A percentile compares a stretch with the other conserved stretches of the same genome.
phyloP scores from a whole-genome alignment of 2,113 vertebrate species.

The Cyprinodon tularosa region DNA sequence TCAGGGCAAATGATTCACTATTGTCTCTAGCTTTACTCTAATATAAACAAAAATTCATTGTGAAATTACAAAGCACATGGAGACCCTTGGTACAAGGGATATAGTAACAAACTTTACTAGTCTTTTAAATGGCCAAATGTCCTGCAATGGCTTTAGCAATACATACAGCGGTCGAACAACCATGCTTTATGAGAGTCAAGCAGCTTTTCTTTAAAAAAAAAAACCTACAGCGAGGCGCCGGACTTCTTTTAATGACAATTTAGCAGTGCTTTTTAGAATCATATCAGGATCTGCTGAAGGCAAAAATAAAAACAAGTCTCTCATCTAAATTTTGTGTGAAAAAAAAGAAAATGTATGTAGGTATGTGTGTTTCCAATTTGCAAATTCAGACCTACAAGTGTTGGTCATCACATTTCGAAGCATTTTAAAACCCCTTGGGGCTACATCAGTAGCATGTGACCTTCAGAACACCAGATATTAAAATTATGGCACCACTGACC shows the following conservation, averaged over 20 bases:
- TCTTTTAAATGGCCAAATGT: conserved; percentile 77
- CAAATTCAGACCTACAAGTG: neutral
- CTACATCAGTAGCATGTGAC: neutral
- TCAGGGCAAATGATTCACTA: conserved; percentile 1
- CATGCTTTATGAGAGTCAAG: conserved; percentile 61
- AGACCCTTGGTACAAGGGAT: conserved; percentile 80
- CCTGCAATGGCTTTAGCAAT: conserved; percentile 75
- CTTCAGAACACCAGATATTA: conserved; percentile 1
- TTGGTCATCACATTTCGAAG: neutral
- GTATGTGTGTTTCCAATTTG: neutral
- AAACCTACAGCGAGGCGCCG: conserved; percentile 29
- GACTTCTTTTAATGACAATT: conserved; percentile 19
- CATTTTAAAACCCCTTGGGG: neutral
- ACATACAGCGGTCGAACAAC: conserved; percentile 49
- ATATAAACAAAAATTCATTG: conserved; percentile 60
- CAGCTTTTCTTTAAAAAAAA: conserved; percentile 42
- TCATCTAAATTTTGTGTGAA: conserved; percentile 9
- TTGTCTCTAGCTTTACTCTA: conserved; percentile 49
- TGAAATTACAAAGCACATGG: conserved; percentile 48
- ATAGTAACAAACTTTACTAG: conserved; percentile 61
- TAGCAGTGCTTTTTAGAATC: conserved; percentile 22
- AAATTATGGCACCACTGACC: conserved; percentile 10
- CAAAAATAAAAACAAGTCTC: conserved; percentile 6
- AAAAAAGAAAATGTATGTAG: neutral
- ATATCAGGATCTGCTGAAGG: conserved; percentile 15